Evolutionary conservation across 2,113 vertebrate species (phyloP).

Genomic region (Ictalurus furcatus): DNA sequence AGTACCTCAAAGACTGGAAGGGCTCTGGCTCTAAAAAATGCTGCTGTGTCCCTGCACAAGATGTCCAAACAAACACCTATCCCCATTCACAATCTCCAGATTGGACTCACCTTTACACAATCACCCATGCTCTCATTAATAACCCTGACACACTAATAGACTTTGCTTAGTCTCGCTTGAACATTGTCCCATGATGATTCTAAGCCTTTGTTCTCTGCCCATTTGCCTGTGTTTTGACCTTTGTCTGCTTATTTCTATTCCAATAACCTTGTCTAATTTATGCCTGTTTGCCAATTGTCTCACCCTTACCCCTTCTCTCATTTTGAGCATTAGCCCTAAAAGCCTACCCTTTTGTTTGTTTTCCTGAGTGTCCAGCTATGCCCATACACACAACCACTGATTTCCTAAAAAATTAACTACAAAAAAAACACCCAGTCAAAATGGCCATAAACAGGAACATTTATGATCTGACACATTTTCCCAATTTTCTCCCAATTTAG

Average conservation of each 20-base stretch:
- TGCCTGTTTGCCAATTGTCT: neutral
- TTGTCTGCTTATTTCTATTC: neutral
- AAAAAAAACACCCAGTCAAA: neutral
- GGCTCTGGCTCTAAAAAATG: neutral
- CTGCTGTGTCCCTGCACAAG: neutral
- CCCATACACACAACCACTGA: neutral
- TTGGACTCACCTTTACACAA: neutral
- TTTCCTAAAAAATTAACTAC: neutral
- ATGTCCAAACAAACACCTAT: neutral
- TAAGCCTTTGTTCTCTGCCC: neutral
- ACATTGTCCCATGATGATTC: neutral
- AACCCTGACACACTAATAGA: neutral
- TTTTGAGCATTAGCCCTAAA: neutral
- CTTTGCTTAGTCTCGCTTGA: neutral
- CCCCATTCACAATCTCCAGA: neutral
- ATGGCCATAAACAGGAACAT: neutral
- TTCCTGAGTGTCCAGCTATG: neutral
- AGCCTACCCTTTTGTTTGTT: neutral
- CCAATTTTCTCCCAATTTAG: neutral
- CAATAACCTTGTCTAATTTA: conserved; percentile 4
- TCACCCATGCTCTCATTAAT: neutral
- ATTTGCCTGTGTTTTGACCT: conserved; percentile 1
- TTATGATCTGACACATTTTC: neutral
- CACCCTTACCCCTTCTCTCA: neutral
- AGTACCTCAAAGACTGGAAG: neutral